These are phyloP conservation scores for Indicator maculatus DNA, from an alignment of 2,113 vertebrate species.

Conservation along the genomic window DNA sequence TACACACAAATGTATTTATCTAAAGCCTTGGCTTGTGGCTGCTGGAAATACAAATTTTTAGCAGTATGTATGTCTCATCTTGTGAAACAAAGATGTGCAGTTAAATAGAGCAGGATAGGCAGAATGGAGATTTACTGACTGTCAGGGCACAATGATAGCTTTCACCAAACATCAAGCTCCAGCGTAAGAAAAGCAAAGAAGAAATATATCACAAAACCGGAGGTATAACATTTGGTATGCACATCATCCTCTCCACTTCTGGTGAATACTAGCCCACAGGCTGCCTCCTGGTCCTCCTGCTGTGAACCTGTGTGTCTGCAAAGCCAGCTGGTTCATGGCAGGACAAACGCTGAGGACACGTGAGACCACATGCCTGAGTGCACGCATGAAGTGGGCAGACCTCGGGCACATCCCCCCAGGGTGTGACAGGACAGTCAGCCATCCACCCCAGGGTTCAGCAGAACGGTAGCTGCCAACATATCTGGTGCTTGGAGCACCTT, in stretches of 20 bases:
- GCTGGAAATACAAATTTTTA: neutral
- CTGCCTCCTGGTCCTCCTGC: neutral
- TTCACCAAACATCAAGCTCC: neutral
- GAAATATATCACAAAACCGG: neutral
- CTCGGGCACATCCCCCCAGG: neutral
- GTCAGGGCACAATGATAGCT: neutral
- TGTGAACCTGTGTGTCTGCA: neutral
- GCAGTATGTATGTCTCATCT: neutral
- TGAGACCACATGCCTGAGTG: neutral
- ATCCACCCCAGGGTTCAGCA: neutral
- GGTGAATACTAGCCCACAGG: neutral
- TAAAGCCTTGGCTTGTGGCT: neutral
- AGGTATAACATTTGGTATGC: neutral
- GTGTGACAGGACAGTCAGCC: too few species aligned
- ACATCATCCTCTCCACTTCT: neutral
- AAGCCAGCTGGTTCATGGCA: accelerated
- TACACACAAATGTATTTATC: neutral
- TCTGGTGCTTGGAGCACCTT: neutral
- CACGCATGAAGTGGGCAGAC: neutral
- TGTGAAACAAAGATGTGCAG: neutral
- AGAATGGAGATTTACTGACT: neutral
- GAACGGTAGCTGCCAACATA: neutral
- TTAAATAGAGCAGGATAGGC: neutral
- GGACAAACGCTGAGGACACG: neutral
- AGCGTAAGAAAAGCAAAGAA: neutral